These are phyloP conservation scores for Laticauda laticaudata DNA, from an alignment of 2,113 vertebrate species.

Conservation along the genomic window DNA sequence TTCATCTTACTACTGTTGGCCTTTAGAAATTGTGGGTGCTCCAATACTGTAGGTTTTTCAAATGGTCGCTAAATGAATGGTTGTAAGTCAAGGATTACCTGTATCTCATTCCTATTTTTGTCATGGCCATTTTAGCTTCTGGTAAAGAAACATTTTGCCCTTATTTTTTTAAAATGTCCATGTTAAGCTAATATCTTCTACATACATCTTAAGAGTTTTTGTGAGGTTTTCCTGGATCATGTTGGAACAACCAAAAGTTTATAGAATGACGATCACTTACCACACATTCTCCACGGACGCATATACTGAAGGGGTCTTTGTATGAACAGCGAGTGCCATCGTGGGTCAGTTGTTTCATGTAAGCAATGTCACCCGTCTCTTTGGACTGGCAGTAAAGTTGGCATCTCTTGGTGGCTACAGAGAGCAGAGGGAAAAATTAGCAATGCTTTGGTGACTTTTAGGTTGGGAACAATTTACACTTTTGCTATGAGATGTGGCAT, in stretches of 20 bases:
- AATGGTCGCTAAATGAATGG: not conserved
- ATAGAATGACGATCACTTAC: conserved; percentile 66
- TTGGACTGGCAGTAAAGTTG: conserved; percentile 94
- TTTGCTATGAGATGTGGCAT: not conserved
- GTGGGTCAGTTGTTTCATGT: conserved; percentile 91
- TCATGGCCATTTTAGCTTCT: not conserved
- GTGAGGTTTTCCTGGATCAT: not conserved
- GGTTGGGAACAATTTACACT: not conserved
- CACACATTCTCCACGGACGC: conserved; percentile 94
- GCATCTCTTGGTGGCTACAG: conserved; percentile 86
- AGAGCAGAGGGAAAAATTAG: not conserved
- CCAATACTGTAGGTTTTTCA: not conserved
- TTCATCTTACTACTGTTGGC: not conserved
- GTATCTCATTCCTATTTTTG: not conserved
- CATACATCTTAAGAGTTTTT: too few species aligned
- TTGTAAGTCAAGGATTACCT: not conserved
- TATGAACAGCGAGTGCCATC: conserved; percentile 96
- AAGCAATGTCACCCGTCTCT: conserved; percentile 82
- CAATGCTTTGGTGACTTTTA: not conserved
- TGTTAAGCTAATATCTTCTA: not conserved
- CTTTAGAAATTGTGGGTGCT: not conserved
- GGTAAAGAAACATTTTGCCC: not conserved
- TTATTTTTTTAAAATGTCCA: not conserved
- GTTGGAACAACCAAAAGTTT: not conserved
- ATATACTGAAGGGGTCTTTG: conserved; percentile 91